Evolutionary conservation across 2,113 vertebrate genomes (phyloP), one percentile per base, ranked within the genome.

Genomic region (Bombycilla garrulus): DNA sequence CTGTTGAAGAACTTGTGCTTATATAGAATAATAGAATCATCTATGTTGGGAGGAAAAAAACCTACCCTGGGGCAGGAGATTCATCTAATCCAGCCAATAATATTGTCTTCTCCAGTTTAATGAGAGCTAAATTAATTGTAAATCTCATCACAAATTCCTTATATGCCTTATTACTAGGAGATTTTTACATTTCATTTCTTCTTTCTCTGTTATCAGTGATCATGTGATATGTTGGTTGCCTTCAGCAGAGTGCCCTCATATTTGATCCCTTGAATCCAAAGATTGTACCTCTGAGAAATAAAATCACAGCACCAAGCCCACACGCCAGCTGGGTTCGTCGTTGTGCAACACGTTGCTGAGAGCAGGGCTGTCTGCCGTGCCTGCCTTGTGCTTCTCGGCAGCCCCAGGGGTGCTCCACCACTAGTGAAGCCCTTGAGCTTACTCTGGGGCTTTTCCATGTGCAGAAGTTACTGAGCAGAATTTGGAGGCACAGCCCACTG

Each of bases 321-420:
- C 10, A 20, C 16, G 16, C 44, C 48, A 29, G 0, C 19, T 33
- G 44, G 5, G 26, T 17, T 69, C 3, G 9, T 35, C 19, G 10
- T 15, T n/a, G 15, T 35, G 22, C 24, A 44, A 10, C 19, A 9
- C 0, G 0, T 17, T 13, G 11, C 21, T 19, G 38, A 36, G 31
- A 24, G 24, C 19, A 18, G 35, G 19, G 12, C 38, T 66, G 26
- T 7, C 38, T 72, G 44, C 64, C 2, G 9, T 58, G 6, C 20
- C 61, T 91, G 44, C 47, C 21, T 8, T 5, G 7, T 33, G 24
- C 31, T 40, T 65, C 29, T 18, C 31, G 48, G 35, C 40, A 86
- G 36, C 20, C 72, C 28, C 1, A 2, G 22, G 23, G 20, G 1
- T n/a, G 11, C 33, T 13, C 23, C 48, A 71, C 7, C 25, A 14